phyloP scores from a whole-genome alignment of 2,888 invertebrate genomes.

The Apocheima hispidaria region DNA sequence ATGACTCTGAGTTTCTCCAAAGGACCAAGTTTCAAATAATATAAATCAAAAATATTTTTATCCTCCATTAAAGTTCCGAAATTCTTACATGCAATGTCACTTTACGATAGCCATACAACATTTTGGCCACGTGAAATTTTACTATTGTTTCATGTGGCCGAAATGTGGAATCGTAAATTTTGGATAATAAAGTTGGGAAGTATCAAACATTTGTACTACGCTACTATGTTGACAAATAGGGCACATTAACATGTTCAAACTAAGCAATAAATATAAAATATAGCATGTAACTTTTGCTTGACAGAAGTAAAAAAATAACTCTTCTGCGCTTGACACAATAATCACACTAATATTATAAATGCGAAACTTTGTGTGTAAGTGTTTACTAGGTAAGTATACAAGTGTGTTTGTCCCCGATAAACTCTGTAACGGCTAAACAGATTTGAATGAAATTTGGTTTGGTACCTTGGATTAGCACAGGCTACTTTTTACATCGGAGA shows the following conservation, averaged over 20 bases:
- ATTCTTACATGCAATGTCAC: constrained; percentile 38
- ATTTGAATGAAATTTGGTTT: too few relatives aligned
- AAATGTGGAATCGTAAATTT: constrained; percentile 49
- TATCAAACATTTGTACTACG: constrained; percentile 39
- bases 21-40: not conserved
- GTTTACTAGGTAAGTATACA: too few relatives aligned
- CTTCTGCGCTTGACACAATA: too few relatives aligned
- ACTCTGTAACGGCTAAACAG: too few relatives aligned
- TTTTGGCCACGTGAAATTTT: constrained; percentile 48
- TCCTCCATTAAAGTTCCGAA: constrained; percentile 43
- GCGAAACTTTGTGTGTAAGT: too few relatives aligned
- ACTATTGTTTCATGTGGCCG: constrained; percentile 51
- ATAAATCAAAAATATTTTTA: constrained; percentile 37
- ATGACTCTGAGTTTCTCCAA: too few relatives aligned
- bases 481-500: too few relatives aligned
- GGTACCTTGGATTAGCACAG: too few relatives aligned
- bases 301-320: too few relatives aligned
- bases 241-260: not conserved
- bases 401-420: too few relatives aligned
- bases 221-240: constrained; percentile 14
- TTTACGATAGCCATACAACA: constrained; percentile 47
- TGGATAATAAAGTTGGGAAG: constrained; percentile 50
- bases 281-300: too few relatives aligned
- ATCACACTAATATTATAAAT: too few relatives aligned
- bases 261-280: not conserved